These are phyloP conservation scores for Gavialis gangeticus DNA, from an alignment of 2,113 vertebrate species.

Conservation along the genomic window DNA sequence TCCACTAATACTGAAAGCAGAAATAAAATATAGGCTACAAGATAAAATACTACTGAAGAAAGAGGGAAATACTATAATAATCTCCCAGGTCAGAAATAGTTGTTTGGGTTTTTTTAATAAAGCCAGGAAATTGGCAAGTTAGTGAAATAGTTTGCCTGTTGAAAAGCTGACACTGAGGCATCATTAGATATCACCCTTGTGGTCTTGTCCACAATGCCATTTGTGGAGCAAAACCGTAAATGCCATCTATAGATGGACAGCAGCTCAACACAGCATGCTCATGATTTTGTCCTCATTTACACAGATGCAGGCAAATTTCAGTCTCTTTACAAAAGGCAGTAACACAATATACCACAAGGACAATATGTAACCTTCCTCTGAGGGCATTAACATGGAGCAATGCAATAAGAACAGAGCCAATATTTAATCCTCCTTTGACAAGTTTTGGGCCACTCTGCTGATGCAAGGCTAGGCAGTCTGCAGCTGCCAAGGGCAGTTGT, in stretches of 20 bases:
- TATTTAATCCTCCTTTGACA: not conserved
- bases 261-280: not conserved
- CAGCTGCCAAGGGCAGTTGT: accelerated
- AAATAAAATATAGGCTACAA: not conserved
- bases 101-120: not conserved
- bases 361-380: not conserved
- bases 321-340: not conserved
- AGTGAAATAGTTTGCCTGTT: not conserved
- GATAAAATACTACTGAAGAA: not conserved
- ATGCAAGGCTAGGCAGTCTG: not conserved
- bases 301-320: not conserved
- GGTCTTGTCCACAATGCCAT: not conserved
- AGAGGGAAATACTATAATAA: not conserved
- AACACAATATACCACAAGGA: not conserved
- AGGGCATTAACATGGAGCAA: not conserved
- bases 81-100: not conserved
- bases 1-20: not conserved
- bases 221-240: not conserved
- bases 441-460: not conserved
- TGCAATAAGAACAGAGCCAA: not conserved
- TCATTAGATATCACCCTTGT: not conserved
- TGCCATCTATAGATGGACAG: not conserved
- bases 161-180: not conserved
- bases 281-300: not conserved
- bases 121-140: not conserved